phyloP scores from a whole-genome alignment of 2,113 vertebrate species.

The Pantherophis guttatus region DNA sequence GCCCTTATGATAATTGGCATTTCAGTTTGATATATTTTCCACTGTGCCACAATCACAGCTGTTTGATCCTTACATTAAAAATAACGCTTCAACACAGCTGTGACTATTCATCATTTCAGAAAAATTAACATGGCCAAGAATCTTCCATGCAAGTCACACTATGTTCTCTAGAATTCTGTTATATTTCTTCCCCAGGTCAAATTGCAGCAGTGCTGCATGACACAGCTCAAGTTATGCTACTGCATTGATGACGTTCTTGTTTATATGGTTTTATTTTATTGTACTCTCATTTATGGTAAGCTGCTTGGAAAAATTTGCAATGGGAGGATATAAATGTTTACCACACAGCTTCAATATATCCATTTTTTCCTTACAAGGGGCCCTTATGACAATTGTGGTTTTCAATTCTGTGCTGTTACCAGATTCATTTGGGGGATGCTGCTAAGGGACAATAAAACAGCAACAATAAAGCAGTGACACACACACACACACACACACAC shows the following conservation, averaged over 20 bases:
- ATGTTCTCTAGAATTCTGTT: neutral
- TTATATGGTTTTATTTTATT: neutral
- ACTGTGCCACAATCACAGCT: neutral
- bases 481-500: too few relatives aligned
- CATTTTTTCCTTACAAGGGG: neutral
- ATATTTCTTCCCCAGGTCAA: neutral
- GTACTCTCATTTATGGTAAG: neutral
- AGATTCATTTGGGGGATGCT: neutral
- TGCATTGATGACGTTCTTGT: neutral
- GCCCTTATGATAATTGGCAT: neutral
- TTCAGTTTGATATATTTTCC: neutral
- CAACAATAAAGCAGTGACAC: neutral
- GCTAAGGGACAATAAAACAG: neutral
- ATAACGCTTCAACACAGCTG: neutral
- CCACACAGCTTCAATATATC: neutral
- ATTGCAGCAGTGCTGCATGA: neutral
- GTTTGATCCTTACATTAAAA: neutral
- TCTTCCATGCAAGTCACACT: neutral
- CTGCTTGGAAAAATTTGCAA: neutral
- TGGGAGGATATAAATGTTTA: neutral
- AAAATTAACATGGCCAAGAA: neutral
- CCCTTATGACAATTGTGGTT: neutral
- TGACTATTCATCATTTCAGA: neutral
- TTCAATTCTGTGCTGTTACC: neutral
- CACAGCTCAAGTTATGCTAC: neutral